Conservation (phyloP, 2,888 invertebrate genomes). For the Agrochola circellaris region DNA sequence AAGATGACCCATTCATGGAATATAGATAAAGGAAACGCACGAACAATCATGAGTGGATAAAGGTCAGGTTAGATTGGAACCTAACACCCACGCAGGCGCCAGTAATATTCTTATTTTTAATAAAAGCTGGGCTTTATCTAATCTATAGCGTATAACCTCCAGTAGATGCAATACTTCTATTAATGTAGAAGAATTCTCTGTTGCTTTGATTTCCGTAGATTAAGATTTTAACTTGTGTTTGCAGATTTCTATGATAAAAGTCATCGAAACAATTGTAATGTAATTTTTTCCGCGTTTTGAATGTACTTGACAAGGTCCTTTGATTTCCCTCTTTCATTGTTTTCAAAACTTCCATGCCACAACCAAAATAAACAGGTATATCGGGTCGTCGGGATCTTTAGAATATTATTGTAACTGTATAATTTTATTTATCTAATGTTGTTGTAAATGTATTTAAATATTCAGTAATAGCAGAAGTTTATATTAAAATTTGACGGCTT, state of each 20-base stretch:
- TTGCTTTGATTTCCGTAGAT: background rate
- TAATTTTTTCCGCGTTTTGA: background rate
- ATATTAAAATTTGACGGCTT: too few species aligned
- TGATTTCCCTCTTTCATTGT: background rate
- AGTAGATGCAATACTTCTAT: background rate
- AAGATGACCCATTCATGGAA: slow-evolving; percentile 10
- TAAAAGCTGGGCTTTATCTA: background rate
- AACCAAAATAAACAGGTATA: too few species aligned
- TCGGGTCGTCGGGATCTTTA: too few species aligned
- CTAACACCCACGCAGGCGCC: slow-evolving; percentile 51
- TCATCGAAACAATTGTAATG: background rate
- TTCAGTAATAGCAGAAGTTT: too few species aligned
- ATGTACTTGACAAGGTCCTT: background rate
- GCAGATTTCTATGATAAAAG: background rate
- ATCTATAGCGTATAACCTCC: background rate
- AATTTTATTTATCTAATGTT: too few species aligned
- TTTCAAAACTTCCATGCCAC: background rate
- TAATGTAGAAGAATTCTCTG: background rate
- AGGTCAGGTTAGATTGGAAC: slow-evolving; percentile 28
- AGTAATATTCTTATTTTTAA: slow-evolving; percentile 20
- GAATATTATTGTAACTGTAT: background rate
- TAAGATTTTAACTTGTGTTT: background rate
- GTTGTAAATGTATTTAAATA: background rate
- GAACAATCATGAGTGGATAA: slow-evolving; percentile 1
- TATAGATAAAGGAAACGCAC: slow-evolving; percentile 6